phyloP scores from a whole-genome alignment of 2,888 invertebrate genomes.

The Dicycla oo region DNA sequence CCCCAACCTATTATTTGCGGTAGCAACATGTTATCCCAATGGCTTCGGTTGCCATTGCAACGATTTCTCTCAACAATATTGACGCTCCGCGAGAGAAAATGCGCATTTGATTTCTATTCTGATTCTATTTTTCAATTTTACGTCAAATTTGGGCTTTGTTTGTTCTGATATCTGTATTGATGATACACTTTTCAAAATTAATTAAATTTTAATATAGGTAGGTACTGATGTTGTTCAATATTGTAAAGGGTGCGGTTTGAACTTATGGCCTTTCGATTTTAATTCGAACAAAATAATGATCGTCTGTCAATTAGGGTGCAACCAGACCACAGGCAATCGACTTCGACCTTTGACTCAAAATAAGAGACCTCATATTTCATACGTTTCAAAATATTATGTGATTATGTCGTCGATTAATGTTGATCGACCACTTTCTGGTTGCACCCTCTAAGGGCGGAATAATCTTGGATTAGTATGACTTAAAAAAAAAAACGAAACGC shows the following conservation, averaged over 20 bases:
- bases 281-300: neutral
- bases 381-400: neutral
- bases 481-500: no score
- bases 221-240: neutral
- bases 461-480: no score
- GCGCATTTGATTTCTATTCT: conserved; percentile 20
- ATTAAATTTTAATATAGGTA: neutral
- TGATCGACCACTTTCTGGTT: neutral
- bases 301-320: no score
- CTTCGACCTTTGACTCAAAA: no score
- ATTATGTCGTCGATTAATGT: neutral
- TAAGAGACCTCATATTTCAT: neutral
- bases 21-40: conserved; percentile 18
- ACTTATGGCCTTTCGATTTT: neutral
- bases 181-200: neutral
- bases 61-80: conserved; percentile 27
- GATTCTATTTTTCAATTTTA: conserved; percentile 8
- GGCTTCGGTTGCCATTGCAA: conserved; percentile 18
- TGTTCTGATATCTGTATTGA: neutral
- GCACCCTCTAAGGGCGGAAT: no score
- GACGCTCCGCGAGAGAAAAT: neutral
- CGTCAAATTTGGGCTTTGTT: conserved; percentile 16
- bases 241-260: neutral
- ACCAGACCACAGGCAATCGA: neutral
- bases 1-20: no score